Conservation (phyloP, 2,797 vertebrate genomes). For the Hippopotamyrus pictus region DNA sequence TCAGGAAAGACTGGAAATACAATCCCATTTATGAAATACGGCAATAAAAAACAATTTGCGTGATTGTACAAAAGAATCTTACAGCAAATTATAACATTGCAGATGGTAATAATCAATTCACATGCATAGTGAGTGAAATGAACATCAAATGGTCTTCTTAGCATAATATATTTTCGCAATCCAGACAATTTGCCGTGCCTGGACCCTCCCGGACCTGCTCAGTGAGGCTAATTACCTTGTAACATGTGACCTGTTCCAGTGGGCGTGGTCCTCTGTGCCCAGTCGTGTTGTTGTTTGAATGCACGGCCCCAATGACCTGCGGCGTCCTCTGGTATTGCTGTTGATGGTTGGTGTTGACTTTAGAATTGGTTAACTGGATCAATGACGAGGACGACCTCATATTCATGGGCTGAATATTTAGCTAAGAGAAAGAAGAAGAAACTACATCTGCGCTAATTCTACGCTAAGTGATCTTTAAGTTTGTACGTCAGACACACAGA, state of each 20-base stretch:
- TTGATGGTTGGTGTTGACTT: constrained; percentile 59
- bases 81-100: neutral
- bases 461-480: neutral
- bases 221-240: constrained; percentile 71
- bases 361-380: constrained; percentile 79
- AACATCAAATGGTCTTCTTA: neutral
- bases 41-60: neutral
- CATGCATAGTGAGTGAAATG: neutral
- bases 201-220: neutral
- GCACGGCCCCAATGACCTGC: constrained; percentile 74
- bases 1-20: neutral
- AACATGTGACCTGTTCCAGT: constrained; percentile 96
- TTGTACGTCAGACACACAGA: neutral
- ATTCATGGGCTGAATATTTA: constrained; percentile 60
- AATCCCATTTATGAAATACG: neutral
- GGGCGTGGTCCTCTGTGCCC: constrained; percentile 85
- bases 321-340: constrained; percentile 66
- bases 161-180: neutral
- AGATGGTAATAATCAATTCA: neutral
- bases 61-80: neutral
- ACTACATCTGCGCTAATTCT: neutral
- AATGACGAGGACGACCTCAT: constrained; percentile 71
- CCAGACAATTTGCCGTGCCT: neutral
- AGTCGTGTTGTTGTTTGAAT: constrained; percentile 73
- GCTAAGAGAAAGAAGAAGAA: constrained; percentile 40